phyloP scores from a whole-genome alignment of 2,113 vertebrate species.

The Odocoileus hemionus region DNA sequence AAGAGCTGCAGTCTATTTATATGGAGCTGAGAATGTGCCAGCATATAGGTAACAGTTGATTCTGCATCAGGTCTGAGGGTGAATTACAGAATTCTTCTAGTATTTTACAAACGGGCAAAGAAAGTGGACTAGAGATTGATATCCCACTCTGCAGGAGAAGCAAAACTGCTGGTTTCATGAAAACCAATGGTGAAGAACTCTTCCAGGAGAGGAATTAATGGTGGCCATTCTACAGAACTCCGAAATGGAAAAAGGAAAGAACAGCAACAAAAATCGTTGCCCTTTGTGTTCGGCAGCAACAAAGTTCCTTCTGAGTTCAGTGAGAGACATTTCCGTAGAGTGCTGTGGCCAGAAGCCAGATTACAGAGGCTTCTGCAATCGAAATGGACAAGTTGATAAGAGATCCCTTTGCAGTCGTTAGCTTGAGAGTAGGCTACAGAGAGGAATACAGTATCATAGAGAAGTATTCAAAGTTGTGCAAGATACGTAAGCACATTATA shows the following conservation, averaged over 20 bases:
- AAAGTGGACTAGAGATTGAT: background rate
- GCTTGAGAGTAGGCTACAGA: background rate
- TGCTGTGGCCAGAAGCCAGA: fast-evolving
- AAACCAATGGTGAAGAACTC: background rate
- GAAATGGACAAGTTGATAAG: background rate
- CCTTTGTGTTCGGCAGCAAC: background rate
- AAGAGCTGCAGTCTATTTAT: background rate
- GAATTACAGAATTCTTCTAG: background rate
- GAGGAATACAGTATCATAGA: background rate
- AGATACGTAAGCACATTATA: background rate
- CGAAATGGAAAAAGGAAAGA: background rate
- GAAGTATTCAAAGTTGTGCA: background rate
- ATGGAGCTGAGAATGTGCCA: background rate
- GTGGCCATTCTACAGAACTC: background rate
- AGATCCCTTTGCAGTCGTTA: background rate
- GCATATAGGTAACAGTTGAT: background rate
- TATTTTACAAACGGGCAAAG: background rate
- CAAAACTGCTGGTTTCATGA: background rate
- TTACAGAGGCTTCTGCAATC: background rate
- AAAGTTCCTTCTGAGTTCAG: background rate
- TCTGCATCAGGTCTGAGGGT: background rate
- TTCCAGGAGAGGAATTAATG: background rate
- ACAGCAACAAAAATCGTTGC: background rate
- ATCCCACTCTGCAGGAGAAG: fast-evolving
- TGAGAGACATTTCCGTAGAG: background rate